Conservation (phyloP, 2,113 vertebrate species). For the Notarius lentiginosus region DNA sequence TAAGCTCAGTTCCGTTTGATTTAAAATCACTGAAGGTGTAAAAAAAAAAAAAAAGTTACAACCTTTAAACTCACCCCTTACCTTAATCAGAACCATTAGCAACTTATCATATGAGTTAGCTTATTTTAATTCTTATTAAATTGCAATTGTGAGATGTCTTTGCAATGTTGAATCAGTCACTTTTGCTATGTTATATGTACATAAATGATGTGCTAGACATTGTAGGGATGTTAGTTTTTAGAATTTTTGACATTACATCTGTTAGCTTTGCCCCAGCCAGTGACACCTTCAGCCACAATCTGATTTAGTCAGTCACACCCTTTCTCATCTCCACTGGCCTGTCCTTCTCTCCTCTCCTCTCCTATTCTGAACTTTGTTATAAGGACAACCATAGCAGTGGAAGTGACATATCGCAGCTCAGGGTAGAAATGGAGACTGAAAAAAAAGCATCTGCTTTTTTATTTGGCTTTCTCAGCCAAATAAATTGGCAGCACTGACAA, state of each 20-base stretch:
- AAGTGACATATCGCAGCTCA: slow-evolving; percentile 47
- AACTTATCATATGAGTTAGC: background rate
- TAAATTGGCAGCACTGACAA: slow-evolving; percentile 37
- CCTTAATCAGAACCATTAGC: background rate
- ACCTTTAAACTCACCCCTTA: background rate
- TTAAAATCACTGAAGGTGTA: background rate
- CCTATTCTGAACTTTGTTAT: slow-evolving; percentile 30
- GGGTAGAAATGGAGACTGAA: slow-evolving; percentile 34
- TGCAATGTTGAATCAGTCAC: background rate
- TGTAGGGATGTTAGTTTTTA: background rate
- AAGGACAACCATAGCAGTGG: slow-evolving; percentile 32
- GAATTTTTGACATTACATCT: slow-evolving; percentile 15
- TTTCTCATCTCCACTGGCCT: slow-evolving; percentile 41
- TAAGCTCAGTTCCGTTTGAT: background rate
- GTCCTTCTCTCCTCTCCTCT: slow-evolving; percentile 32
- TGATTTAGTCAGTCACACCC: slow-evolving; percentile 35
- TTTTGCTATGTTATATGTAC: background rate
- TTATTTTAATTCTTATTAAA: background rate
- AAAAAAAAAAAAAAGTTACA: background rate
- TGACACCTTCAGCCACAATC: slow-evolving; percentile 15
- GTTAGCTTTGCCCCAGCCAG: slow-evolving; percentile 16
- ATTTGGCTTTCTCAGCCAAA: slow-evolving; percentile 16
- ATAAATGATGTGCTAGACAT: background rate
- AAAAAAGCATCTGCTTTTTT: slow-evolving; percentile 36
- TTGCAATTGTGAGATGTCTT: background rate